These are phyloP conservation scores for Melanophora roralis DNA, from an alignment of 2,888 invertebrate species.

Conservation along the genomic window DNA sequence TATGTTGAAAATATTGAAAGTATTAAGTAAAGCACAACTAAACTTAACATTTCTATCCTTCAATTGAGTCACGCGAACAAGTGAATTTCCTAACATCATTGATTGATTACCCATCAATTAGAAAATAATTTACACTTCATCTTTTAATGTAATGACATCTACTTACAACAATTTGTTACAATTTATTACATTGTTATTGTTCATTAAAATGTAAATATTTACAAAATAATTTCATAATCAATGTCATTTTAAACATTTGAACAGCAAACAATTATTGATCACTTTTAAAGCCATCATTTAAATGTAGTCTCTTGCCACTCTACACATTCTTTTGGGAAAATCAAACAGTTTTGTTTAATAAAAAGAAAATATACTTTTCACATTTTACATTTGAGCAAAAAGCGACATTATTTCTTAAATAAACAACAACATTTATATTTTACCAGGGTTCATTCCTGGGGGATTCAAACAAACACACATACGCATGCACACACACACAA, in stretches of 20 bases:
- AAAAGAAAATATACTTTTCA: neutral
- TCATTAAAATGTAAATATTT: slow-evolving; percentile 34
- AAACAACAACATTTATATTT: neutral
- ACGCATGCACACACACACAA: neutral
- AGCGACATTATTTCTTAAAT: neutral
- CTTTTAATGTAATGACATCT: neutral
- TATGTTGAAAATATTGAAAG: too few species aligned
- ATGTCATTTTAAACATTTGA: neutral
- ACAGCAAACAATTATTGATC: slow-evolving; percentile 48
- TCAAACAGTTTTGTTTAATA: neutral
- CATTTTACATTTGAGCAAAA: neutral
- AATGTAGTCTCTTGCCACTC: neutral
- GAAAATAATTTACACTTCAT: slow-evolving; percentile 20
- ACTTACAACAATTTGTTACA: neutral
- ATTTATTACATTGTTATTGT: slow-evolving; percentile 2
- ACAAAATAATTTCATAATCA: slow-evolving; percentile 40
- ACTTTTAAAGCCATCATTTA: slow-evolving; percentile 12
- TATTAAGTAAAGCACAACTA: too few species aligned
- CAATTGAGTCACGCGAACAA: neutral
- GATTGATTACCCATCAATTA: slow-evolving; percentile 44
- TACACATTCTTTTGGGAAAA: neutral
- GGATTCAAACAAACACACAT: too few species aligned
- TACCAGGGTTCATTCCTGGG: neutral
- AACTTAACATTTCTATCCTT: too few species aligned
- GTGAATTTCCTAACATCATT: slow-evolving; percentile 2